Evolutionary conservation across 2,113 vertebrate species (phyloP).

Genomic region (Atherinomorus stipes): DNA sequence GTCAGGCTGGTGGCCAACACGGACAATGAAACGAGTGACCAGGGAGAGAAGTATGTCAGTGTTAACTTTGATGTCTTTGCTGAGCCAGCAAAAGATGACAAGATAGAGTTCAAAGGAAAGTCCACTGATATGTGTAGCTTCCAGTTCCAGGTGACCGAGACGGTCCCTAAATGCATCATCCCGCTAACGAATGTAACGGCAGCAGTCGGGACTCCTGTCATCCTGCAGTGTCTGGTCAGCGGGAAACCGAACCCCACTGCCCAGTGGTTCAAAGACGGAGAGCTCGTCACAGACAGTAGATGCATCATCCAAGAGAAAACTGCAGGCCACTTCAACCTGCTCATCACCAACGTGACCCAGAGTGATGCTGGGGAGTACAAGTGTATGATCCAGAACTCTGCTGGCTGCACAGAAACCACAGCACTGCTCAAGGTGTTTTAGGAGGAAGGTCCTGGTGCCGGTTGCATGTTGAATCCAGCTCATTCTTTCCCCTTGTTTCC

Average conservation of each 20-base stretch:
- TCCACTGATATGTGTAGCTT: conserved; percentile 89
- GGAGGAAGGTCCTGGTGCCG: conserved; percentile 25
- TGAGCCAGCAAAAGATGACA: conserved; percentile 85
- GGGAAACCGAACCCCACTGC: conserved; percentile 88
- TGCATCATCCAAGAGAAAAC: conserved; percentile 89
- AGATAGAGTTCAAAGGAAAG: conserved; percentile 88
- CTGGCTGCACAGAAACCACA: conserved; percentile 86
- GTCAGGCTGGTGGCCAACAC: conserved; percentile 84
- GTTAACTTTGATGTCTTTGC: conserved; percentile 88
- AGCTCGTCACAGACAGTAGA: conserved; percentile 82
- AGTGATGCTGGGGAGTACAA: conserved; percentile 91
- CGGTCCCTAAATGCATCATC: conserved; percentile 88
- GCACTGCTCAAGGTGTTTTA: conserved; percentile 88
- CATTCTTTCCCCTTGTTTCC: too few species aligned
- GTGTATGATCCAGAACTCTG: conserved; percentile 89
- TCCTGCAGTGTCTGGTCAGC: conserved; percentile 91
- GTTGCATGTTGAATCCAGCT: background rate
- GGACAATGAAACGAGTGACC: conserved; percentile 80
- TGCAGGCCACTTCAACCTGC: conserved; percentile 88
- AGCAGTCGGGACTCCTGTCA: conserved; percentile 85
- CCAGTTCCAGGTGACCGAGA: conserved; percentile 92
- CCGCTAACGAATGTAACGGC: conserved; percentile 86
- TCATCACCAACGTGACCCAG: conserved; percentile 85
- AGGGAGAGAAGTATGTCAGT: conserved; percentile 83
- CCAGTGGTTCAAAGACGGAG: conserved; percentile 90